Percentiles rank a stretch among this genome's conserved stretches.
Evolutionary conservation across 2,888 invertebrate genomes (phyloP).

Genomic region (Cephalotes varians): DNA sequence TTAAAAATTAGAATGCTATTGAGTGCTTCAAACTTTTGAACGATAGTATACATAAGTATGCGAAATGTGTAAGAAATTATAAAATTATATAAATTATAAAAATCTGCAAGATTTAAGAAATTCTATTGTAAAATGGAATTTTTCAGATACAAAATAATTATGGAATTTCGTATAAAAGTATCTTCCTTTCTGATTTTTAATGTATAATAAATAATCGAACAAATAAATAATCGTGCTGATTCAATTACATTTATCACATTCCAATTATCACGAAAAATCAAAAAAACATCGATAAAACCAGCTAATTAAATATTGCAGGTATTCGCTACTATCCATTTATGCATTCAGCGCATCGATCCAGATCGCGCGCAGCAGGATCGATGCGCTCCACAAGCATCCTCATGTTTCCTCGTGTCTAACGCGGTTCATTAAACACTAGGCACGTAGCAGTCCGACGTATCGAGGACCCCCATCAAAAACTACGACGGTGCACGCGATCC

Average conservation of each 20-base stretch:
- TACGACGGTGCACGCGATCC: slow-evolving; percentile 18
- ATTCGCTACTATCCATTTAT: slow-evolving; percentile 9
- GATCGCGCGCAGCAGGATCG: slow-evolving; percentile 22
- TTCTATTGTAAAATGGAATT: neutral
- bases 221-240: neutral
- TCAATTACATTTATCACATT: neutral
- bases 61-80: neutral
- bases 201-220: no score
- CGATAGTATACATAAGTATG: no score
- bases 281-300: neutral
- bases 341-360: slow-evolving; percentile 4
- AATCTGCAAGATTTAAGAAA: neutral
- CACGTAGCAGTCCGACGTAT: slow-evolving; percentile 41
- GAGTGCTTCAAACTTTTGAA: no score
- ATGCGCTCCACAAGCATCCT: neutral
- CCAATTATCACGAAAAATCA: neutral
- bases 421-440: slow-evolving; percentile 37
- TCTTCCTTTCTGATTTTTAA: neutral
- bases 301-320: neutral
- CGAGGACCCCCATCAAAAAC: slow-evolving; percentile 34
- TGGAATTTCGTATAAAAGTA: neutral
- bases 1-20: no score
- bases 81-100: neutral
- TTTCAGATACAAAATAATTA: neutral
- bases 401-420: slow-evolving; percentile 5